phyloP scores from a whole-genome alignment of 2,797 vertebrate species.

The Salmo trutta region DNA sequence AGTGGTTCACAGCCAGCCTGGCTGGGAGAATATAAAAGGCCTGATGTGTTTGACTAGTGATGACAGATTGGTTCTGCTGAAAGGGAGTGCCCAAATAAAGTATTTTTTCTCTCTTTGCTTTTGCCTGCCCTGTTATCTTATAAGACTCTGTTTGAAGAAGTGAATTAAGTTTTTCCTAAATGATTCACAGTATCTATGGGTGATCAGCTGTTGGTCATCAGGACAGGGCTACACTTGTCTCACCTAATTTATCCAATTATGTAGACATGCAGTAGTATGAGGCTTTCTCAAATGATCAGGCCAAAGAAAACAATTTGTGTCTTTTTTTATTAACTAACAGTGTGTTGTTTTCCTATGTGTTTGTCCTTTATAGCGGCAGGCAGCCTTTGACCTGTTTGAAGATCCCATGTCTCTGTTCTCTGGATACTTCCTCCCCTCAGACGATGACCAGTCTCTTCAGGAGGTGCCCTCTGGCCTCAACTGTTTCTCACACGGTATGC shows the following conservation, averaged over 20 bases:
- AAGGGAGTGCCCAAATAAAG: slow-evolving; percentile 37
- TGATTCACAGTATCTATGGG: slow-evolving; percentile 7
- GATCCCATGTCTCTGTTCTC: slow-evolving; percentile 77
- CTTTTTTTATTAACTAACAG: background rate
- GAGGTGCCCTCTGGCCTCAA: slow-evolving; percentile 86
- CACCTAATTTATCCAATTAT: background rate
- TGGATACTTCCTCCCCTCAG: slow-evolving; percentile 69
- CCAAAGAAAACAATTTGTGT: too few relatives aligned
- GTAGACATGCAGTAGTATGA: background rate
- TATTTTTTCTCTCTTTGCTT: slow-evolving; percentile 13
- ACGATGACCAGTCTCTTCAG: slow-evolving; percentile 81
- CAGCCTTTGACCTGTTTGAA: slow-evolving; percentile 82
- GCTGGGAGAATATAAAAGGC: slow-evolving; percentile 21
- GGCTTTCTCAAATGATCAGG: too few relatives aligned
- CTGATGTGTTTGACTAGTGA: slow-evolving; percentile 38
- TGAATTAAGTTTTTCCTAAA: background rate
- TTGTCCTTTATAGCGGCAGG: slow-evolving; percentile 77
- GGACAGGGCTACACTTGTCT: background rate
- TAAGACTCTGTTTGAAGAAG: slow-evolving; percentile 3
- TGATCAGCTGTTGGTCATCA: background rate
- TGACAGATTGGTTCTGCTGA: slow-evolving; percentile 22
- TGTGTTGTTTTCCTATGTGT: slow-evolving; percentile 4
- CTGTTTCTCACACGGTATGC: slow-evolving; percentile 80
- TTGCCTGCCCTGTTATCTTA: slow-evolving; percentile 6
- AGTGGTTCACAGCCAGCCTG: slow-evolving; percentile 16